These are phyloP conservation scores for Sphaerophoria rueppellii DNA, from an alignment of 2,888 invertebrate genomes.

Conservation along the genomic window DNA sequence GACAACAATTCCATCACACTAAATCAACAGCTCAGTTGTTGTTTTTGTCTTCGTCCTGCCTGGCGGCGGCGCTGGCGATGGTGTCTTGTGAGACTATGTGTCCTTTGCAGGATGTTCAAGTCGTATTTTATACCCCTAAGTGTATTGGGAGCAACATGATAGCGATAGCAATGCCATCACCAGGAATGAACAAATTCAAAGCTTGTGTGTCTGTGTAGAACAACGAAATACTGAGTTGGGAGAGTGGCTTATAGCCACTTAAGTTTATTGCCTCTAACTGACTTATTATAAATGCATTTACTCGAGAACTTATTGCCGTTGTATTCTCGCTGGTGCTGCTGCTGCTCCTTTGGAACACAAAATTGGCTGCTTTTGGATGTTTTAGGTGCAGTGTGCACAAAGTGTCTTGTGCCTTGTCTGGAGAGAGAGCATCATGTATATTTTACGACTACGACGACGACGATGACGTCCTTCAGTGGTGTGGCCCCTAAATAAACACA, in stretches of 20 bases:
- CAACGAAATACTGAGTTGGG: conserved; percentile 63
- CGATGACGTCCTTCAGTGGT: conserved; percentile 53
- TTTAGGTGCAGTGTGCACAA: conserved; percentile 30
- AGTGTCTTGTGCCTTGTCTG: conserved; percentile 21
- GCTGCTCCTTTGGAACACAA: conserved; percentile 21
- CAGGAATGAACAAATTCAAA: neutral
- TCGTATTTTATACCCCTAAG: conserved; percentile 17
- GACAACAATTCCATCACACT: conserved; percentile 68
- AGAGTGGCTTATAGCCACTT: conserved; percentile 72
- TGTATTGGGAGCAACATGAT: conserved; percentile 29
- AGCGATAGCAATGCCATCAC: neutral
- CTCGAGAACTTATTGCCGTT: conserved; percentile 70
- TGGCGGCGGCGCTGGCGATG: neutral
- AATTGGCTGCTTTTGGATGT: conserved; percentile 38
- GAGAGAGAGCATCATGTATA: conserved; percentile 15
- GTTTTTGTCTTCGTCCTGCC: neutral
- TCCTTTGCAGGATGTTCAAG: neutral
- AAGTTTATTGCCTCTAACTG: conserved; percentile 73
- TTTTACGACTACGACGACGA: conserved; percentile 43
- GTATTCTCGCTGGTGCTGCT: conserved; percentile 40
- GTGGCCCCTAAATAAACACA: conserved; percentile 61
- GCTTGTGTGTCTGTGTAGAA: conserved; percentile 14
- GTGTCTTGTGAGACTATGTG: conserved; percentile 4
- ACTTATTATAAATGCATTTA: conserved; percentile 74
- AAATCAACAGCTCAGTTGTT: conserved; percentile 58